Conservation (phyloP, 2,888 invertebrate species). For the Ellobium chinense region DNA sequence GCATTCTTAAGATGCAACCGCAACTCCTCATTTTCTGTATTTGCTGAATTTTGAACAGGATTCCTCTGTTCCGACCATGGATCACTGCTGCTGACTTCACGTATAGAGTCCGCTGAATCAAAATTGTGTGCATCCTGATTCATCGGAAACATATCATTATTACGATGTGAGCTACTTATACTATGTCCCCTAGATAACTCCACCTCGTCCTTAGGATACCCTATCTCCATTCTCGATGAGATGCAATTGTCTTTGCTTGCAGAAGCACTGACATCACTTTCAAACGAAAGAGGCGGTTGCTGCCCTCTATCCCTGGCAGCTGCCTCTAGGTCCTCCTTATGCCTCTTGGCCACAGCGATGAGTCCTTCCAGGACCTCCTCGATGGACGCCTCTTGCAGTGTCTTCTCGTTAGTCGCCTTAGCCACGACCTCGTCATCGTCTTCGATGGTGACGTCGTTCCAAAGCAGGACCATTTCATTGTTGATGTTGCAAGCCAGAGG, state of each 20-base stretch:
- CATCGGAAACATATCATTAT: background rate
- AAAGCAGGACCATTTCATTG: conserved; percentile 12
- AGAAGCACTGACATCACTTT: background rate
- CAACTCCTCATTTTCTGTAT: background rate
- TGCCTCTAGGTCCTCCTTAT: conserved; percentile 50
- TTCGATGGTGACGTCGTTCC: conserved; percentile 28
- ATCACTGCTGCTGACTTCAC: background rate
- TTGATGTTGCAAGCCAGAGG: conserved; percentile 15
- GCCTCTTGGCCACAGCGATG: conserved; percentile 56
- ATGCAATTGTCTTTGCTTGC: conserved; percentile 29
- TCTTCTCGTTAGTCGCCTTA: conserved; percentile 47
- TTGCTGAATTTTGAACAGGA: background rate
- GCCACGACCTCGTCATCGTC: conserved; percentile 39
- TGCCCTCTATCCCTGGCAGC: conserved; percentile 38
- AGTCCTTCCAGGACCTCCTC: conserved; percentile 65
- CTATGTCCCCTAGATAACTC: no score
- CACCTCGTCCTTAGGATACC: background rate
- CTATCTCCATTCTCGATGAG: background rate
- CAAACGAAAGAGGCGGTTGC: background rate
- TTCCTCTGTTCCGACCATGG: background rate
- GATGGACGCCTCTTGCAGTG: conserved; percentile 50
- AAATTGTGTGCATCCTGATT: background rate
- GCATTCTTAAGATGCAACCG: no score
- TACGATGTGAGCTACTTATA: background rate
- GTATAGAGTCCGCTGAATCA: no score